Conservation (phyloP, 2,113 vertebrate genomes). For the Calyptomena viridis region DNA sequence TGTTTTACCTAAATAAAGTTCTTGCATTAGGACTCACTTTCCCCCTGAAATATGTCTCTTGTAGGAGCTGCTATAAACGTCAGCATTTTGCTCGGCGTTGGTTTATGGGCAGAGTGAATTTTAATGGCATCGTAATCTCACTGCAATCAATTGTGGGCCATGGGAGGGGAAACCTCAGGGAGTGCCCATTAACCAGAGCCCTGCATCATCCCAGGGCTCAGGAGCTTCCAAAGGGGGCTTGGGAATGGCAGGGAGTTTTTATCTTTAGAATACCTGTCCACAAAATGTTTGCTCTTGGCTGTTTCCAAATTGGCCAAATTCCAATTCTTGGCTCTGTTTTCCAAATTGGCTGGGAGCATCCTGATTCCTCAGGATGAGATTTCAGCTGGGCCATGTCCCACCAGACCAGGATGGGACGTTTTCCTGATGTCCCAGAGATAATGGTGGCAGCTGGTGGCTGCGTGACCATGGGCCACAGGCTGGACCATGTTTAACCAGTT, state of each 20-base stretch:
- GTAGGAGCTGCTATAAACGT: conserved; percentile 81
- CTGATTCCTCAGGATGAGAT: background rate
- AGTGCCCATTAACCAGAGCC: conserved; percentile 75
- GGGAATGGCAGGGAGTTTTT: background rate
- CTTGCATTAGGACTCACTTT: conserved; percentile 79
- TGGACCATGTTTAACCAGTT: too few relatives aligned
- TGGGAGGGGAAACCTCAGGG: conserved; percentile 41
- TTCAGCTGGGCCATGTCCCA: background rate
- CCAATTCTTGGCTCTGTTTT: too few relatives aligned
- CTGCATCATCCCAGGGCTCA: conserved; percentile 70
- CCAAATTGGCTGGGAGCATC: background rate
- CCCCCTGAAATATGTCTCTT: conserved; percentile 83
- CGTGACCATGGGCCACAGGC: background rate
- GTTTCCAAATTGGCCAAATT: too few relatives aligned
- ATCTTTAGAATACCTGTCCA: background rate
- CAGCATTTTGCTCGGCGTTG: conserved; percentile 77
- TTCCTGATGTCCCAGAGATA: background rate
- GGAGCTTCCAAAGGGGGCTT: conserved; percentile 22
- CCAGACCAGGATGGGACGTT: background rate
- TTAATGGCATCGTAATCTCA: conserved; percentile 82
- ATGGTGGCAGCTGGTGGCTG: background rate
- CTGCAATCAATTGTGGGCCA: conserved; percentile 77
- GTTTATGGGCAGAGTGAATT: conserved; percentile 83
- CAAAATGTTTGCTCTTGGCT: background rate
- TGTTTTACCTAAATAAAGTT: conserved; percentile 84